Conservation (phyloP, 2,113 vertebrate species). For the Psittacara wagleri region DNA sequence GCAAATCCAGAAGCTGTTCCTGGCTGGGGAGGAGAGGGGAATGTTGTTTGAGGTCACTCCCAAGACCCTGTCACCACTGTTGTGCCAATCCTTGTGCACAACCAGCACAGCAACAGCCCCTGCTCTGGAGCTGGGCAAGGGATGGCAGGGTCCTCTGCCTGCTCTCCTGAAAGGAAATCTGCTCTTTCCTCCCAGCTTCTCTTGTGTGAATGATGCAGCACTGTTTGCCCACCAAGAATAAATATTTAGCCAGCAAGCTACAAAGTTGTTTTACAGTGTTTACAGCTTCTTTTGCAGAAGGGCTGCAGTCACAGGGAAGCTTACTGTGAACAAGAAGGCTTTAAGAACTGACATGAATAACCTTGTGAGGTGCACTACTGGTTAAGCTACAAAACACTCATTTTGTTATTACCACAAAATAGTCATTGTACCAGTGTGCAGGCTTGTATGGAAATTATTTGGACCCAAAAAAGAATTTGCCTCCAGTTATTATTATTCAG, state of each 20-base stretch:
- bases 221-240: background rate
- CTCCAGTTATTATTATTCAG: background rate
- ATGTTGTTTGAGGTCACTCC: background rate
- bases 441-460: background rate
- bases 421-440: background rate
- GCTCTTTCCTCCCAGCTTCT: background rate
- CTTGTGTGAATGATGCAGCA: background rate
- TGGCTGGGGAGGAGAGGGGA: background rate
- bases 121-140: fast-evolving
- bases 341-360: background rate
- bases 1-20: background rate
- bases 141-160: fast-evolving
- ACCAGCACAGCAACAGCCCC: fast-evolving
- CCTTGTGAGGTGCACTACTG: fast-evolving
- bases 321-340: background rate
- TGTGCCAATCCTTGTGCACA: background rate
- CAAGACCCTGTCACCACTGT: background rate
- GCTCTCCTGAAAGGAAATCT: background rate
- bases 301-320: background rate
- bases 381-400: background rate
- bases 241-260: background rate
- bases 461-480: background rate
- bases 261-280: background rate
- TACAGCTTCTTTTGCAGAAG: background rate
- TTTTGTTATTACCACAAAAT: background rate